Percentiles rank a stretch among this genome's conserved stretches.
Evolutionary conservation across 1,140 invertebrate genomes (phyloP).

Genomic region (Caenorhabditis elegans): DNA sequence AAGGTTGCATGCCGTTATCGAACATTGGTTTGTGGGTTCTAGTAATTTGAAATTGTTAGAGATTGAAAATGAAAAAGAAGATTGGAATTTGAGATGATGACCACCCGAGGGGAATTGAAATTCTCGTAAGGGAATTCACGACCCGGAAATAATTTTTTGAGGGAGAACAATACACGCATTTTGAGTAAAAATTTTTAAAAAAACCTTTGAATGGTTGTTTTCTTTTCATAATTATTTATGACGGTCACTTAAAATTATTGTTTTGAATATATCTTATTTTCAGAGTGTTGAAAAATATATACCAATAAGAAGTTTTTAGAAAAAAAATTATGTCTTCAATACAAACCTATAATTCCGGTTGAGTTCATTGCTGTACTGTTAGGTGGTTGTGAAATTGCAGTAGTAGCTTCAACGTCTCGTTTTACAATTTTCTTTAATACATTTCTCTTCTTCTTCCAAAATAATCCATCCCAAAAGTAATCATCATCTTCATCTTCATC

Average conservation of each 20-base stretch:
- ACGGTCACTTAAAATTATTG: too few relatives aligned
- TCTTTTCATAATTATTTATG: too few relatives aligned
- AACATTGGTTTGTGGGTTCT: neutral
- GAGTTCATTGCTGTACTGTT: neutral
- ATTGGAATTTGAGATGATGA: constrained; percentile 15
- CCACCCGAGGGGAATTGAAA: neutral
- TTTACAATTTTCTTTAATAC: neutral
- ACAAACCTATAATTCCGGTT: neutral
- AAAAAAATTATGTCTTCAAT: neutral
- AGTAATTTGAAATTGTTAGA: constrained; percentile 4
- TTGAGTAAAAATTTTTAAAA: too few relatives aligned
- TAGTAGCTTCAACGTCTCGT: neutral
- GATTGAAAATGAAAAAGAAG: neutral
- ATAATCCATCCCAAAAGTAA: neutral
- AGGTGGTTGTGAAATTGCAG: neutral
- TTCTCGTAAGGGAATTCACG: neutral
- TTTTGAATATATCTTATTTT: too few relatives aligned
- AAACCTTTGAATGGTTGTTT: too few relatives aligned
- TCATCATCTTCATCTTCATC: neutral
- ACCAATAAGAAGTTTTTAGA: too few relatives aligned
- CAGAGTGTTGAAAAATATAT: too few relatives aligned
- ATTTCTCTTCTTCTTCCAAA: neutral
- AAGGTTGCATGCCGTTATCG: constrained; percentile 21
- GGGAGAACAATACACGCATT: too few relatives aligned
- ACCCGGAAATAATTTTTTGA: neutral